phyloP scores from a whole-genome alignment of 2,797 vertebrate species.

The Huso huso region DNA sequence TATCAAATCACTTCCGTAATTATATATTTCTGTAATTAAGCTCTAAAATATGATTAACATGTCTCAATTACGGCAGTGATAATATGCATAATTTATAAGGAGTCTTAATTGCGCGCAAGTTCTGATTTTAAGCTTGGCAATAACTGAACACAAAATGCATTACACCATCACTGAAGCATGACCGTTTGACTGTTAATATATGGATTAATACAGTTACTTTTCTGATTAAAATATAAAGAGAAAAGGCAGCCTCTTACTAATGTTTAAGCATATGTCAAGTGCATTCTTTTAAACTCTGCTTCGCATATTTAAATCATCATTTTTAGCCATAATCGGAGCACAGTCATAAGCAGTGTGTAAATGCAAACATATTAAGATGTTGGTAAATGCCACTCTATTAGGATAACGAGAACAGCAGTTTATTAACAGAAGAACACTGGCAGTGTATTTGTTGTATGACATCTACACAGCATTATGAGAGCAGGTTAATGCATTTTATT shows the following conservation, averaged over 20 bases:
- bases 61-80: constrained; percentile 84
- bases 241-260: constrained; percentile 6
- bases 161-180: constrained; percentile 34
- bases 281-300: constrained; percentile 1
- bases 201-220: constrained; percentile 31
- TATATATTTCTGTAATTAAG: constrained; percentile 98
- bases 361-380: no score
- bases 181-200: constrained; percentile 34
- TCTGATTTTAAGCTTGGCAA: constrained; percentile 72
- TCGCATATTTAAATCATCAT: constrained; percentile 11
- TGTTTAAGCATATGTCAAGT: constrained; percentile 1
- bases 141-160: constrained; percentile 51
- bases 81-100: constrained; percentile 98
- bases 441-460: no score
- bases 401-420: no score
- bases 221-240: constrained; percentile 10
- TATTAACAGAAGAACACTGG: no score
- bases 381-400: no score
- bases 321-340: not conserved
- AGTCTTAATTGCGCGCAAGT: constrained; percentile 80
- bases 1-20: constrained; percentile 87
- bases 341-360: no score
- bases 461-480: no score
- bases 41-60: constrained; percentile 99
- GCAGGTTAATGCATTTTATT: no score